phyloP scores from a whole-genome alignment of 2,797 vertebrate genomes.

The Parotocinclus haroldoi region DNA sequence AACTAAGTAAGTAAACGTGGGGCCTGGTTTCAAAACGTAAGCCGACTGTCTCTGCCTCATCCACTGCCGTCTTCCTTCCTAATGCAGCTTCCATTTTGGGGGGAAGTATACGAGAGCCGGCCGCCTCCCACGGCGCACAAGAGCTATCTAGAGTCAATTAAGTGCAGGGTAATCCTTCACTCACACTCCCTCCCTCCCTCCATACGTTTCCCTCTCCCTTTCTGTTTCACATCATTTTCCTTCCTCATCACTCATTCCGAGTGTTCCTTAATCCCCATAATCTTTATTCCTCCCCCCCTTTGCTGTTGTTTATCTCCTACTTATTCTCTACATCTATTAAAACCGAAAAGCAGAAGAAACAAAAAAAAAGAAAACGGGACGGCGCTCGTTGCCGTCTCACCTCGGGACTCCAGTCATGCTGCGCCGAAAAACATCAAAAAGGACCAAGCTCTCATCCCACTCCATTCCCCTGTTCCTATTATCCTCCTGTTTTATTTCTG shows the following conservation, averaged over 20 bases:
- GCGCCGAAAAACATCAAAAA: constrained; percentile 59
- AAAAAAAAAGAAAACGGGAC: too few species aligned
- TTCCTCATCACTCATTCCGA: constrained; percentile 26
- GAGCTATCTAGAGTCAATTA: constrained; percentile 44
- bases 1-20: too few species aligned
- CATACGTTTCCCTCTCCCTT: background rate
- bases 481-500: constrained; percentile 14
- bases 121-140: constrained; percentile 34
- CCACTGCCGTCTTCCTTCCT: constrained; percentile 30
- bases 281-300: constrained; percentile 1
- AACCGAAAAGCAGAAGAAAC: constrained; percentile 44
- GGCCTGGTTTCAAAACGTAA: too few species aligned
- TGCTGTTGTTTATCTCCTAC: constrained; percentile 35
- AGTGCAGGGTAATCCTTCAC: constrained; percentile 38
- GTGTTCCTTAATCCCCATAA: background rate
- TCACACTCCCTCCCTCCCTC: constrained; percentile 4
- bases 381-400: constrained; percentile 26
- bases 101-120: constrained; percentile 24
- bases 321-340: constrained; percentile 43
- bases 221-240: constrained; percentile 8
- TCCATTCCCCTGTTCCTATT: constrained; percentile 50
- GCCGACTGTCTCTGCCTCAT: constrained; percentile 34
- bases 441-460: constrained; percentile 63
- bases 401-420: constrained; percentile 40
- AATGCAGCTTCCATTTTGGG: constrained; percentile 15